These are phyloP conservation scores for Thumatha senex DNA, from an alignment of 2,888 invertebrate genomes.

Conservation along the genomic window DNA sequence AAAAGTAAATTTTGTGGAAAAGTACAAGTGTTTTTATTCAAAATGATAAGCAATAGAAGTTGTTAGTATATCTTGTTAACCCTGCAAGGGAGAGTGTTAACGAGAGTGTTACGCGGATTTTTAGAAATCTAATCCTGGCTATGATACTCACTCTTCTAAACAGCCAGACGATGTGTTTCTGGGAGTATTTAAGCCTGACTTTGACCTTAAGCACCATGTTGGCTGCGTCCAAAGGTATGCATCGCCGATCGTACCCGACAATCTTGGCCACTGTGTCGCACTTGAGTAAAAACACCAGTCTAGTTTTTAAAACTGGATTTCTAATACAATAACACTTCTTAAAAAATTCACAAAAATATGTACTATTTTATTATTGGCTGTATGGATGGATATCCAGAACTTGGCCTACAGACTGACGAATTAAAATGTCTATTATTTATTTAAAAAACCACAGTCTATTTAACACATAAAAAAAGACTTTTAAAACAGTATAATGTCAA, in stretches of 20 bases:
- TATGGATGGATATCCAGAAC: neutral
- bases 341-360: neutral
- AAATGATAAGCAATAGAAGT: too few species aligned
- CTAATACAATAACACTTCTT: neutral
- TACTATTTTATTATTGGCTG: neutral
- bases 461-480: too few species aligned
- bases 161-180: slow-evolving; percentile 82
- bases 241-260: slow-evolving; percentile 66
- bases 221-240: slow-evolving; percentile 68
- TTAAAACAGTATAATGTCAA: neutral
- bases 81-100: too few species aligned
- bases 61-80: too few species aligned
- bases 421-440: neutral
- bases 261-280: slow-evolving; percentile 42
- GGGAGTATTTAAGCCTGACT: slow-evolving; percentile 83
- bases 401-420: too few species aligned
- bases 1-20: too few species aligned
- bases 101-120: too few species aligned
- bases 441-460: neutral
- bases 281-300: slow-evolving; percentile 2
- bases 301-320: neutral
- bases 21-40: too few species aligned
- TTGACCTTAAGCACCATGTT: slow-evolving; percentile 84
- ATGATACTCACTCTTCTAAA: slow-evolving; percentile 83
- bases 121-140: too few species aligned